A percentile compares a stretch with the other conserved stretches of the same genome.
Conservation (phyloP, 2,113 vertebrate species). For the Stomatorhinus ivindoensis region DNA sequence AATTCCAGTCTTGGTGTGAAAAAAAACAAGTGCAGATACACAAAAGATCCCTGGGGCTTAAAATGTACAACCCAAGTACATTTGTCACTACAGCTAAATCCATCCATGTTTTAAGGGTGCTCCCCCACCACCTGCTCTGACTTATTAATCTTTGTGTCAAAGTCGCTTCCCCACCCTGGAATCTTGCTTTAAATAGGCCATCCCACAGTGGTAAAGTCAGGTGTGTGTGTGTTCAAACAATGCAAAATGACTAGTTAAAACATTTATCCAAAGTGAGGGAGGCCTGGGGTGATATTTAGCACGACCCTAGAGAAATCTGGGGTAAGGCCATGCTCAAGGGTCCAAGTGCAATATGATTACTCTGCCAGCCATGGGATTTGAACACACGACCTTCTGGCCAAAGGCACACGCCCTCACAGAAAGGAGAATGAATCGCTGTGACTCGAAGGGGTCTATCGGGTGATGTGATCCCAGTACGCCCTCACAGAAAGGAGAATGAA, state of each 20-base stretch:
- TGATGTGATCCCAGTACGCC: neutral
- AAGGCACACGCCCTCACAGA: neutral
- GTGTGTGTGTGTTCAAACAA: neutral
- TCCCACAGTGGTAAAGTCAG: neutral
- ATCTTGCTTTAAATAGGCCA: neutral
- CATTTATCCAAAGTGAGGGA: neutral
- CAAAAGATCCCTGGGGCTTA: neutral
- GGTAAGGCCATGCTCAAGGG: neutral
- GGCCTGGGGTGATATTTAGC: neutral
- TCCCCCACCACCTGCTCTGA: neutral
- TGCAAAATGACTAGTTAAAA: neutral
- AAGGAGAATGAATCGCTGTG: neutral
- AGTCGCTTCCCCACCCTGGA: neutral
- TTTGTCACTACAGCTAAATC: neutral
- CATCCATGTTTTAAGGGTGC: neutral
- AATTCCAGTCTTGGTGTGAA: neutral
- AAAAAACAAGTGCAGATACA: neutral
- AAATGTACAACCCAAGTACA: neutral
- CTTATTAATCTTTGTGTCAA: slow-evolving; percentile 9
- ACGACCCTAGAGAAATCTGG: neutral
- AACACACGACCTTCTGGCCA: neutral
- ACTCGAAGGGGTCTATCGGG: neutral
- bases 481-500: no score
- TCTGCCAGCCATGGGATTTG: neutral
- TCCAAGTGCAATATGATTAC: neutral